phyloP scores from a whole-genome alignment of 1,140 invertebrate genomes.

The Meteorus sp. region DNA sequence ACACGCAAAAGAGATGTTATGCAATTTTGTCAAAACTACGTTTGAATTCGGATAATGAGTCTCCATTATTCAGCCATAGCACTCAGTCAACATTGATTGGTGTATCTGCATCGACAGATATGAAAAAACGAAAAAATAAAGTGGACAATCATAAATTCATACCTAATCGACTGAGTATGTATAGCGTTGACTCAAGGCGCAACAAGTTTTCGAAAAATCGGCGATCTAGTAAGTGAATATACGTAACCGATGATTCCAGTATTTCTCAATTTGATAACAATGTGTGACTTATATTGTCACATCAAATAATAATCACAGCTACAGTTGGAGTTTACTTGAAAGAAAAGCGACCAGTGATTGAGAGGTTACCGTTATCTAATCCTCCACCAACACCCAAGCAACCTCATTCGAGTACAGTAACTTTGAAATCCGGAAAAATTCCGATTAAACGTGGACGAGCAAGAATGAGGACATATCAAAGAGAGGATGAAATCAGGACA shows the following conservation, averaged over 20 bases:
- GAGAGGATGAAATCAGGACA: conserved; percentile 54
- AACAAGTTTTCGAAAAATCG: conserved; percentile 37
- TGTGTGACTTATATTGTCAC: conserved; percentile 1
- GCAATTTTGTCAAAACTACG: conserved; percentile 47
- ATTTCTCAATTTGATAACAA: background rate
- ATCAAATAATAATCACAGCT: conserved; percentile 10
- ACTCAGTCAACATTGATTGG: conserved; percentile 33
- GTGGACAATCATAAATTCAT: conserved; percentile 27
- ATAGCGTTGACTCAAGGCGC: conserved; percentile 37
- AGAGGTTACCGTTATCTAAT: conserved; percentile 22
- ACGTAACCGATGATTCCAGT: too few relatives aligned
- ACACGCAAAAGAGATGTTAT: conserved; percentile 43
- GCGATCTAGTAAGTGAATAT: conserved; percentile 29
- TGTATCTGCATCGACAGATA: conserved; percentile 24
- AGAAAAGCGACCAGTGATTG: background rate
- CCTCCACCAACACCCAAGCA: conserved; percentile 31
- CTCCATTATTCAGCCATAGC: conserved; percentile 36
- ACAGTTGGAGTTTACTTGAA: conserved; percentile 18
- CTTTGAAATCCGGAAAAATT: conserved; percentile 29
- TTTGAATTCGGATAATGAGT: conserved; percentile 41
- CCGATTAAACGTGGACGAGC: conserved; percentile 22
- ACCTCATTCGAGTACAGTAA: conserved; percentile 31
- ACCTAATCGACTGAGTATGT: conserved; percentile 45
- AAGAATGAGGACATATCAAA: conserved; percentile 38
- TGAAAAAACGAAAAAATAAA: conserved; percentile 35